These are phyloP conservation scores for Silurus lanzhouensis DNA, from an alignment of 2,797 vertebrate species.

Conservation along the genomic window DNA sequence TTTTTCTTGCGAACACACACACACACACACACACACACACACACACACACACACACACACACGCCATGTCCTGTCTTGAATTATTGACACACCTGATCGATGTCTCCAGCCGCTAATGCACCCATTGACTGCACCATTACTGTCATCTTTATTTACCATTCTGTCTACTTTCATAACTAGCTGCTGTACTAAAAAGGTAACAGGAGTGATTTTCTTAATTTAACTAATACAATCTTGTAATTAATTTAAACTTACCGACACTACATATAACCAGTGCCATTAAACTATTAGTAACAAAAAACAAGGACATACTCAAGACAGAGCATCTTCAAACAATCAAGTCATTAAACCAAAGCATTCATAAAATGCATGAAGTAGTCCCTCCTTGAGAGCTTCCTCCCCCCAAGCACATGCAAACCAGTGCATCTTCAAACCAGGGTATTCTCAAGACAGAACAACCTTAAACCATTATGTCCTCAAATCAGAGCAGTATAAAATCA, in stretches of 20 bases:
- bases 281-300: neutral
- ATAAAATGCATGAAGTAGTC: neutral
- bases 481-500: neutral
- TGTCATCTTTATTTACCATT: conserved; percentile 44
- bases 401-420: neutral
- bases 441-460: neutral
- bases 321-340: neutral
- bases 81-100: conserved; percentile 54
- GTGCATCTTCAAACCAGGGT: neutral
- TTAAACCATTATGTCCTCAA: neutral
- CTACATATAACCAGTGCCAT: neutral
- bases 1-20: too few species aligned
- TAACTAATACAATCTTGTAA: neutral
- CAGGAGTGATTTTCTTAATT: neutral
- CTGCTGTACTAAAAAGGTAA: conserved; percentile 28
- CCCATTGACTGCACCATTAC: conserved; percentile 48
- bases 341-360: neutral
- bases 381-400: neutral
- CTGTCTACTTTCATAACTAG: conserved; percentile 24
- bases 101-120: conserved; percentile 44
- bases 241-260: neutral
- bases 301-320: neutral
- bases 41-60: neutral
- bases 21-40: neutral
- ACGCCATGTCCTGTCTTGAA: conserved; percentile 29